Conservation (phyloP, 1,140 invertebrate species). For the Idris sp. region DNA sequence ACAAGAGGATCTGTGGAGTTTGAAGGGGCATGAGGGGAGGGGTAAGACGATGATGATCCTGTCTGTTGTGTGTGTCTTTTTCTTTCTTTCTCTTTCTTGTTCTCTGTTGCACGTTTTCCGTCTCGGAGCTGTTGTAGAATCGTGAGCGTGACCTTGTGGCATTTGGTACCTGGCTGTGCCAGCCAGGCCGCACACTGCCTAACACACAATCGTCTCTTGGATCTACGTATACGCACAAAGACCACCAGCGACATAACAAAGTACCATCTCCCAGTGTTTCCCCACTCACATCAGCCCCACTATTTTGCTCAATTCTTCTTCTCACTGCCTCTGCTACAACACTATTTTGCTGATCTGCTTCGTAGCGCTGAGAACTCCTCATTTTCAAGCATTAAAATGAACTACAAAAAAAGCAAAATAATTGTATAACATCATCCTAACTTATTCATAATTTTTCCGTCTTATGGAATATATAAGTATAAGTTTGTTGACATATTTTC, state of each 20-base stretch:
- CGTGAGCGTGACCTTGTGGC: conserved; percentile 76
- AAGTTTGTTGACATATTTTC: no score
- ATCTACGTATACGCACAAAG: conserved; percentile 58
- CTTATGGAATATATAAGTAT: no score
- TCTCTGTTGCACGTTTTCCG: conserved; percentile 50
- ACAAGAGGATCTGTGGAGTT: conserved; percentile 28
- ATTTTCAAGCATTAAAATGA: no score
- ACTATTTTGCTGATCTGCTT: conserved; percentile 31
- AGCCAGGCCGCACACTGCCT: conserved; percentile 64
- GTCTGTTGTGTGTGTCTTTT: conserved; percentile 31
- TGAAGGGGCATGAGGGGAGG: conserved; percentile 6
- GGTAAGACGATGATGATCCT: conserved; percentile 41
- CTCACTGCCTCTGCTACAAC: conserved; percentile 27
- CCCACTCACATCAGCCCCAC: conserved; percentile 53
- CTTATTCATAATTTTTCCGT: no score
- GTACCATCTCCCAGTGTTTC: conserved; percentile 60
- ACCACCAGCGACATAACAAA: conserved; percentile 61
- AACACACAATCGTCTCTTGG: conserved; percentile 57
- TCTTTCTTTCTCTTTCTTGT: conserved; percentile 40
- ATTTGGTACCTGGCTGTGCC: conserved; percentile 77
- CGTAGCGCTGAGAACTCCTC: conserved; percentile 1
- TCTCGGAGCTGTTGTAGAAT: conserved; percentile 61
- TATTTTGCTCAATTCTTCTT: conserved; percentile 53
- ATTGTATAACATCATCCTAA: no score
- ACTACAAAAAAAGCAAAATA: no score